Base-by-base conservation (phyloP, 2,888 invertebrate genomes). In the Coenonympha glycerion region DNA sequence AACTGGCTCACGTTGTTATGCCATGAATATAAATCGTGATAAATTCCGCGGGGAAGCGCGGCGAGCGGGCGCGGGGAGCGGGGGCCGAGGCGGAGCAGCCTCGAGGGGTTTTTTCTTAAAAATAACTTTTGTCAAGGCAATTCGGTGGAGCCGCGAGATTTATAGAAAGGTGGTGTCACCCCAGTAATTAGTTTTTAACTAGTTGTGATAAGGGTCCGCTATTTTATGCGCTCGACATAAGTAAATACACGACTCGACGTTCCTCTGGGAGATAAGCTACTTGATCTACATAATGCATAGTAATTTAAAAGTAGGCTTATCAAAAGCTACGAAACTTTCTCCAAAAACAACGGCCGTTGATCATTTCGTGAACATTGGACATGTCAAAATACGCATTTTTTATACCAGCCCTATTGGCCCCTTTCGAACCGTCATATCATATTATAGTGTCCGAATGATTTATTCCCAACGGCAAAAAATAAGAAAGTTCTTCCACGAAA, bases 1-100 rank as follows among this genome's bases (percentile, higher is more conserved):
- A 83, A 83, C 77, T 75, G 73, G 75, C 76, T 81, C 79, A 80
- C 85, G 86, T 84, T 86, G 83, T 81, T 85, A 86, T 84, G 78
- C 84, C 79, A 87, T 87, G 87, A 87, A 87, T 87, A 87, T 89
- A 89, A 89, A 88, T 89, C 87, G 88, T 88, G 88, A 88, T 89
- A 88, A 89, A 89, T 88, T 89, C 87, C 84, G 72, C 71, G 64
- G 58, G 59, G 59, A 49, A 55, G 60, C 60, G 69, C 65, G 65
- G 66, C 63, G 58, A 52, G n/a, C n/a, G n/a, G n/a, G n/a, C n/a
- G 59, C 65, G 65, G 65, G 66, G 64, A 63, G 62, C 21, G 61
- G 54, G 60, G 66, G 69, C 68, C 60, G 68, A 66, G 64, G 65
- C 59, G 67, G 67, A 60, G 63, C 68, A 73, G 79, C 83, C 84